phyloP scores from a whole-genome alignment of 2,888 invertebrate species.

The Agrotis puta region DNA sequence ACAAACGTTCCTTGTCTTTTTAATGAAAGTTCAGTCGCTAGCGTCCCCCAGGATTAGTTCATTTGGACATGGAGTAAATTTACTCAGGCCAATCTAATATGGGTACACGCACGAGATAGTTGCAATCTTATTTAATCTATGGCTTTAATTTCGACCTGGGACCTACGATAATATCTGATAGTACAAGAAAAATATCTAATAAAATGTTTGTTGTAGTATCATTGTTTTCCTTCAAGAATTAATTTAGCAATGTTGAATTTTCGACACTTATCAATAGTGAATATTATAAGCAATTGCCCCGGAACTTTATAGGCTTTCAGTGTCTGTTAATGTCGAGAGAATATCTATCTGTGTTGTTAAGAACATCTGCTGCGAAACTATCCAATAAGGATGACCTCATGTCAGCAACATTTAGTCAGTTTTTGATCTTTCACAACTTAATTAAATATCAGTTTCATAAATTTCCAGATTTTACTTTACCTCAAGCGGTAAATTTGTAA shows the following conservation, averaged over 20 bases:
- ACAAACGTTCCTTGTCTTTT: conserved; percentile 73
- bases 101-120: conserved; percentile 75
- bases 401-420: conserved; percentile 23
- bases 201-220: conserved; percentile 31
- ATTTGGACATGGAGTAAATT: conserved; percentile 86
- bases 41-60: conserved; percentile 80
- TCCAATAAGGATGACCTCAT: conserved; percentile 45
- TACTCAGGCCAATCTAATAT: conserved; percentile 86
- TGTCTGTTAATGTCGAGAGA: conserved; percentile 34
- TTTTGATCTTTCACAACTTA: conserved; percentile 7
- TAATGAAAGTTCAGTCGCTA: conserved; percentile 78
- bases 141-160: conserved; percentile 77
- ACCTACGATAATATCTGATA: conserved; percentile 58
- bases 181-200: conserved; percentile 57
- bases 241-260: conserved; percentile 40
- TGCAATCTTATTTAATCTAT: conserved; percentile 78
- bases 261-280: conserved; percentile 66
- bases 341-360: conserved; percentile 43
- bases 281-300: conserved; percentile 61
- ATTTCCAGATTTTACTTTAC: background rate
- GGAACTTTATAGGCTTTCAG: conserved; percentile 61
- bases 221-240: conserved; percentile 44
- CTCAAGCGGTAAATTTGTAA: conserved; percentile 9
- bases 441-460: background rate
- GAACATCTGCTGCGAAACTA: conserved; percentile 51